Evolutionary conservation across 2,113 vertebrate genomes (phyloP).

Genomic region (Alosa alosa): DNA sequence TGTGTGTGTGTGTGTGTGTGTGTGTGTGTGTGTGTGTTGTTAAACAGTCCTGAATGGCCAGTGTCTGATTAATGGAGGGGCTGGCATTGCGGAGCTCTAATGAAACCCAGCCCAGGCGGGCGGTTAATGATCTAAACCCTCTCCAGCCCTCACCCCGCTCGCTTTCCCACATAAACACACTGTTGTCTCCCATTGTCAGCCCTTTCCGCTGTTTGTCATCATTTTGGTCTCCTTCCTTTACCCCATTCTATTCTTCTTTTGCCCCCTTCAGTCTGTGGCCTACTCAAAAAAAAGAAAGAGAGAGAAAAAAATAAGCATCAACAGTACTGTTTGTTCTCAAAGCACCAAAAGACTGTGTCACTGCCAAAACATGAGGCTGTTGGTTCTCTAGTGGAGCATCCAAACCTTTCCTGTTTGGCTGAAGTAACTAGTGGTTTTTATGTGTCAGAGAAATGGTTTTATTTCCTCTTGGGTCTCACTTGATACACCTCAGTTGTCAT

Average conservation of each 20-base stretch:
- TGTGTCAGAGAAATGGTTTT: not conserved
- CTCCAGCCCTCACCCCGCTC: constrained; percentile 58
- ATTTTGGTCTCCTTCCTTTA: constrained; percentile 45
- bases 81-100: constrained; percentile 70
- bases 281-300: not conserved
- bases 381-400: not conserved
- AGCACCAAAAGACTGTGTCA: not conserved
- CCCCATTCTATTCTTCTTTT: not conserved
- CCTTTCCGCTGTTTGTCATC: constrained; percentile 52
- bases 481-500: not conserved
- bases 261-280: not conserved
- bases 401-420: constrained; percentile 3
- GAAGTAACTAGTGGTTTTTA: not conserved
- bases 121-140: constrained; percentile 78
- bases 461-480: not conserved
- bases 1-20: not conserved
- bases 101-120: constrained; percentile 70
- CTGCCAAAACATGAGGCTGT: constrained; percentile 11
- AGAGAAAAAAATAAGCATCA: not conserved
- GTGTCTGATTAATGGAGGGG: constrained; percentile 74
- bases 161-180: constrained; percentile 18
- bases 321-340: constrained; percentile 26
- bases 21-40: not conserved
- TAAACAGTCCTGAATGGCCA: constrained; percentile 66
- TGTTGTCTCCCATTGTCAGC: constrained; percentile 56